Evolutionary conservation across 1,140 invertebrate genomes (phyloP), one percentile per base, ranked within the genome.

Genomic region (Ceratoteleas bidentatus): DNA sequence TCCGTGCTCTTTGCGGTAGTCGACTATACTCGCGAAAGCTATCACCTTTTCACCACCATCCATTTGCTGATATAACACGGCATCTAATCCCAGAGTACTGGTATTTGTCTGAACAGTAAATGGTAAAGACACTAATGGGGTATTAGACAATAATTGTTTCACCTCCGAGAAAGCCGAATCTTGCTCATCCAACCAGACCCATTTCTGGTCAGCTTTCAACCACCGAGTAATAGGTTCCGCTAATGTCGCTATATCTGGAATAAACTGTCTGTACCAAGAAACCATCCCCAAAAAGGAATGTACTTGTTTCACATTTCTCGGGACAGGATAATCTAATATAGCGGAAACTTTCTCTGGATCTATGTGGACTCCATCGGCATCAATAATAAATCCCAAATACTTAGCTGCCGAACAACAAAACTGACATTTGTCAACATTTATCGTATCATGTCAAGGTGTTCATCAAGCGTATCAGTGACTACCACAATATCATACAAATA

Each of bases 311-410:
- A 49, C 8, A 11, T 10, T 56, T 14, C 38, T 36, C 13, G 11
- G 33, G n/a, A 4, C 6, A 3, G 40, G 53, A 56, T 36, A 36
- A 32, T 56, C 38, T 13, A 56, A 13, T 2, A 56, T 36, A 5
- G 47, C 2, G 2, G 47, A 49, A 15, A 49, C 16, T 9, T 49
- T 49, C 4, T 14, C 47, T 15, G 47, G 47, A 16, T 49, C 47
- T 14, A 49, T 4, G 9, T 8, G 13, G 3, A 49, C 9, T 3
- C 47, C 47, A 5, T 49, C 4, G 0, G 0, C 11, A 14, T 56
- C 33, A 3, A 56, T 36, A 10, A 56, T 2, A 36, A 56, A 56
- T 36, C 88, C 88, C 10, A 89, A 61, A 60, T 85, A 88, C 68
- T 73, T 75, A 0, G 86, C 43, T 16, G 84, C 49, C 0, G 15